Evolutionary conservation across 2,113 vertebrate genomes (phyloP), one percentile per base, ranked within the genome.

Genomic region (Saimiri boliviensis): DNA sequence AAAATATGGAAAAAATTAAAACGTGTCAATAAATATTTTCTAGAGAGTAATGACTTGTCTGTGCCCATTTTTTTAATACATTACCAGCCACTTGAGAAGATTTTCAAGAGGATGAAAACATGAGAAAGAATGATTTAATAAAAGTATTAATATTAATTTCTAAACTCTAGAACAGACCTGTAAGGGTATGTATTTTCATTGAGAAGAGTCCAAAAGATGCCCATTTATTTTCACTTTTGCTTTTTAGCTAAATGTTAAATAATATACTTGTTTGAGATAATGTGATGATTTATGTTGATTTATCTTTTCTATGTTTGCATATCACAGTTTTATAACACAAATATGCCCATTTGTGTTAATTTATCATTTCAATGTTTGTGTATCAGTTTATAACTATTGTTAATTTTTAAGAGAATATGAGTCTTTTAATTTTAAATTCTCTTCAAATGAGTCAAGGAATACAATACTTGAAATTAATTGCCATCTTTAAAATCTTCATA

Each of bases 11-110:
- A 94, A 95, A 93, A 96, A 96, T 93, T 95, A 89, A 97, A 86
- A 93, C 47, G 37, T 97, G 81, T 96, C 93, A 97, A 97, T 98
- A 98, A 97, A 98, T 96, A 95, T 96, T 98, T 97, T 98, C 93
- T 95, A 95, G 90, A 94, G 74, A 93, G 76, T 87, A 91, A 40
- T 93, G 45, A 60, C 85, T 86, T 93, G 25, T 37, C 12, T 88
- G 7, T 91, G 35, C 27, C 47, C 94, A 35, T 85, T 91, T 97
- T 97, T 92, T 92, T 80, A 56, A 56, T 49, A 80, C 1, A 88
- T 54, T 54, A 3, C 5, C 54, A 92, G 4, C 37, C 13, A 70
- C 30, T 85, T 85, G 35, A 52, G 66, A 71, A 58, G 54, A 93
- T 56, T 52, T 63, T 19, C 49, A 77, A 79, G 4, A 2, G 2